These are phyloP conservation scores for Carpatolechia fugitivella DNA, from an alignment of 2,888 invertebrate species.

Conservation along the genomic window DNA sequence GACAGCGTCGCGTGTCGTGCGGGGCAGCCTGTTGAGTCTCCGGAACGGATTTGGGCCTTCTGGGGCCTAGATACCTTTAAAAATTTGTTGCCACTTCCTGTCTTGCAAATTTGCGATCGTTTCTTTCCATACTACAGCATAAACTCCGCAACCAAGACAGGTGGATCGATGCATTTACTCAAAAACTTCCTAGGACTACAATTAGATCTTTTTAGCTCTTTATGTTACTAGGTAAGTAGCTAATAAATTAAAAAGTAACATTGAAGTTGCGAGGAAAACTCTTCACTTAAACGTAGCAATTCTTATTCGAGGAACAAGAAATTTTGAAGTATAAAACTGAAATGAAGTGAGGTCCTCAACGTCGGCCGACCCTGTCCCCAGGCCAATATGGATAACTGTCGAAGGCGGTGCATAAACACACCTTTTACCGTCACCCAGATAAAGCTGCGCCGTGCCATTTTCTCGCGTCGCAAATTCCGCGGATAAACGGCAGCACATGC, in stretches of 20 bases:
- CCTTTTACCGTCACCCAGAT: constrained; percentile 60
- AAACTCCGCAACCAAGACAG: no score
- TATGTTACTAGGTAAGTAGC: no score
- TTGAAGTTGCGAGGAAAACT: no score
- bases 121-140: no score
- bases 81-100: neutral
- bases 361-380: constrained; percentile 9
- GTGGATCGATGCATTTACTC: no score
- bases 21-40: constrained; percentile 3
- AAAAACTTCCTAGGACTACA: no score
- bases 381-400: constrained; percentile 41
- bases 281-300: no score
- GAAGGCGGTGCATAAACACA: constrained; percentile 39
- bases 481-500: neutral
- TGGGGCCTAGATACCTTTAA: neutral
- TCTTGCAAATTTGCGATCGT: neutral
- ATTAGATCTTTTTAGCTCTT: no score
- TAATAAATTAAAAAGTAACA: no score
- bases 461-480: constrained; percentile 10
- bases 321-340: no score
- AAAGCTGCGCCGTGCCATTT: constrained; percentile 17
- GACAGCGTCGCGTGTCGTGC: constrained; percentile 12
- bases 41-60: neutral
- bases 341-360: neutral
- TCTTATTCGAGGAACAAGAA: no score